phyloP scores from a whole-genome alignment of 2,888 invertebrate species.

The Anorthoa munda region DNA sequence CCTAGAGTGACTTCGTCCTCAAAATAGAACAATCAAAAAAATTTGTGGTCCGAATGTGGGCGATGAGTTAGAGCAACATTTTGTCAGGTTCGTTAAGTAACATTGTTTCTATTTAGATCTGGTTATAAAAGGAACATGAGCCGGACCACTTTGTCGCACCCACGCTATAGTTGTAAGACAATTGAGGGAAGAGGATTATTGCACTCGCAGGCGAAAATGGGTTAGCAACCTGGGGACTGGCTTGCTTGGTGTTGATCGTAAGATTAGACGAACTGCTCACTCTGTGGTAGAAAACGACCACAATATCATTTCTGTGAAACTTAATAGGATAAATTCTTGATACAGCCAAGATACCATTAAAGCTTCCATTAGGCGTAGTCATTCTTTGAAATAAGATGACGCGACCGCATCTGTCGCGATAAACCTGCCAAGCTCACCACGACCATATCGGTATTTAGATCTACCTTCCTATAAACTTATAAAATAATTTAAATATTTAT shows the following conservation, averaged over 20 bases:
- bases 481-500: slow-evolving; percentile 55
- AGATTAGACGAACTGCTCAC: slow-evolving; percentile 21
- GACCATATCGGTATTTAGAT: slow-evolving; percentile 38
- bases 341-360: slow-evolving; percentile 6
- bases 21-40: slow-evolving; percentile 44
- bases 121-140: slow-evolving; percentile 58
- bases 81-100: slow-evolving; percentile 31
- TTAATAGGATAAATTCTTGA: slow-evolving; percentile 30
- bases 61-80: slow-evolving; percentile 36
- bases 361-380: slow-evolving; percentile 23
- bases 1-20: not conserved
- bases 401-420: slow-evolving; percentile 37
- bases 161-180: slow-evolving; percentile 47
- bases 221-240: slow-evolving; percentile 25
- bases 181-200: slow-evolving; percentile 51
- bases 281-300: slow-evolving; percentile 1
- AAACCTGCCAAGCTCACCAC: slow-evolving; percentile 3
- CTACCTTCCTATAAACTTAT: slow-evolving; percentile 33
- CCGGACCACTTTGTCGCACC: slow-evolving; percentile 50
- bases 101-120: slow-evolving; percentile 45
- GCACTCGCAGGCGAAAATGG: slow-evolving; percentile 49
- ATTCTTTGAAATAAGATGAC: slow-evolving; percentile 62
- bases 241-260: slow-evolving; percentile 16
- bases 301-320: slow-evolving; percentile 32
- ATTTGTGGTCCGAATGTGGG: slow-evolving; percentile 36